A percentile compares a stretch with the other conserved stretches of the same genome.
Conservation (phyloP, 2,113 vertebrate species). For the Harpagus bidentatus region DNA sequence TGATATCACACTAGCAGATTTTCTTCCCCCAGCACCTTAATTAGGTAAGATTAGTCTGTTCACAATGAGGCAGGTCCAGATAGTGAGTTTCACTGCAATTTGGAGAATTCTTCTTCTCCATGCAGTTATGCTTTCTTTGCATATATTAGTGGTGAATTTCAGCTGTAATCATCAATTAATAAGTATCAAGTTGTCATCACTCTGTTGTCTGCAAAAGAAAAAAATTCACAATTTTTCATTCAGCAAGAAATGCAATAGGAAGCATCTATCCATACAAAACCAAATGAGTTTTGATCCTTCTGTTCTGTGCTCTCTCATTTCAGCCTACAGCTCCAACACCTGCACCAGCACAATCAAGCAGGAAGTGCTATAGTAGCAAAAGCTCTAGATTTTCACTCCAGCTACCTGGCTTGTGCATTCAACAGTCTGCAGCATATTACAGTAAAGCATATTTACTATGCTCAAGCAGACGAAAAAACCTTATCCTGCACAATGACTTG, state of each 20-base stretch:
- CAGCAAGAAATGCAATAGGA: background rate
- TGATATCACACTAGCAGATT: background rate
- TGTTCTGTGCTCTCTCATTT: background rate
- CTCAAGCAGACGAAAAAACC: background rate
- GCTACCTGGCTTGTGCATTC: background rate
- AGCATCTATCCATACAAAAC: background rate
- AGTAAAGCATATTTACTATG: background rate
- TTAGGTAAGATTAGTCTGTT: background rate
- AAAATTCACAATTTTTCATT: background rate
- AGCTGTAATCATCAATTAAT: slow-evolving; percentile 49
- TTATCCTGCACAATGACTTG: background rate
- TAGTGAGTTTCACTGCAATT: background rate
- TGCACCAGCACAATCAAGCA: background rate
- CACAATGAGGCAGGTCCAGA: background rate
- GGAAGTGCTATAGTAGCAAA: background rate
- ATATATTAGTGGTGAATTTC: background rate
- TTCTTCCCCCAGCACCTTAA: background rate
- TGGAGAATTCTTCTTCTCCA: background rate
- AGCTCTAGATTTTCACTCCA: background rate
- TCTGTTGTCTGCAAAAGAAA: slow-evolving; percentile 57
- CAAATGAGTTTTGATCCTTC: background rate
- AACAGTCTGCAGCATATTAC: background rate
- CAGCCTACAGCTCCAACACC: background rate
- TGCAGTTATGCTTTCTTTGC: background rate
- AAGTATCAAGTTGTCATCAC: slow-evolving; percentile 70